phyloP scores from a whole-genome alignment of 2,888 invertebrate species.

The Aporophyla nigra region DNA sequence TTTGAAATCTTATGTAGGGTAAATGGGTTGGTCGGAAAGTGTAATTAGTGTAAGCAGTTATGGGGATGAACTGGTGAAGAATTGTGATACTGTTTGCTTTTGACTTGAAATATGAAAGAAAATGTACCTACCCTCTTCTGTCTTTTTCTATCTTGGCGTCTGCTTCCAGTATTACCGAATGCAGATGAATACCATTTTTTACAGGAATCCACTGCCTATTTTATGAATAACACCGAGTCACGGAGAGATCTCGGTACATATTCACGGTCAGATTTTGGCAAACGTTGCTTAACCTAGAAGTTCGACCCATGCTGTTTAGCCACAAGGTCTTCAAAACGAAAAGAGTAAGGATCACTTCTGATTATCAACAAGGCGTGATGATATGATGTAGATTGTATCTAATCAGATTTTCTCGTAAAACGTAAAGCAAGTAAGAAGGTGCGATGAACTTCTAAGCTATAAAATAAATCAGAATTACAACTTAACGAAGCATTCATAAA shows the following conservation, averaged over 20 bases:
- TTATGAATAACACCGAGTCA: background rate
- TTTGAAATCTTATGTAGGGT: slow-evolving; percentile 54
- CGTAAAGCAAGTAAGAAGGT: background rate
- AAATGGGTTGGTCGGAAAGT: slow-evolving; percentile 40
- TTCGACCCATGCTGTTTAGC: background rate
- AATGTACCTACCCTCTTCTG: background rate
- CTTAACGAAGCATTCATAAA: background rate
- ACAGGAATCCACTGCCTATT: background rate
- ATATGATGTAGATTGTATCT: background rate
- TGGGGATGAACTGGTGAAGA: slow-evolving; percentile 20
- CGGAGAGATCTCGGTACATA: background rate
- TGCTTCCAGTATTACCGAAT: background rate
- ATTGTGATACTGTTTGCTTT: slow-evolving; percentile 6
- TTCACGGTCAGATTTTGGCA: background rate
- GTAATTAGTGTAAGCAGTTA: slow-evolving; percentile 50
- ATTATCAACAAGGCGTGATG: too few relatives aligned
- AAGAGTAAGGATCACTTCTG: too few relatives aligned
- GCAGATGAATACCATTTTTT: too few relatives aligned
- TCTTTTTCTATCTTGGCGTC: background rate
- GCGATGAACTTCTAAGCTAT: background rate
- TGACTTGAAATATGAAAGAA: background rate
- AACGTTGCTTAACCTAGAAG: background rate
- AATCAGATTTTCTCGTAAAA: background rate
- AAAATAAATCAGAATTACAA: background rate
- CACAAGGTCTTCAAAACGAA: too few relatives aligned